Conservation (phyloP, 2,888 invertebrate species). For the Tenthredo distinguenda region DNA sequence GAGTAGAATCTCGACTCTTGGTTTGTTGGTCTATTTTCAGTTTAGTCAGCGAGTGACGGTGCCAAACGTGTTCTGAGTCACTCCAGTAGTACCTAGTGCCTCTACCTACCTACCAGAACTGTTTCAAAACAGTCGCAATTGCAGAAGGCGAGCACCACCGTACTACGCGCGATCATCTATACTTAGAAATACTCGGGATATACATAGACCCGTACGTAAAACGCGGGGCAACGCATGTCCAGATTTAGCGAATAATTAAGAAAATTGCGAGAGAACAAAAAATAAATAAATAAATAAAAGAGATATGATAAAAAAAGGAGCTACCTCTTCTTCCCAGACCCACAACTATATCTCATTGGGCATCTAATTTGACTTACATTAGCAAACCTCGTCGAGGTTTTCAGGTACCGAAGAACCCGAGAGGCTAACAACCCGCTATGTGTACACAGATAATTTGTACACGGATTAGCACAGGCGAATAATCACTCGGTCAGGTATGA, state of each 20-base stretch:
- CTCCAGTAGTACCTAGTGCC: slow-evolving; percentile 16
- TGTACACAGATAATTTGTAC: slow-evolving; percentile 13
- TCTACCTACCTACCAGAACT: slow-evolving; percentile 9
- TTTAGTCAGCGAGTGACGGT: slow-evolving; percentile 64
- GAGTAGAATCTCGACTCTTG: background rate
- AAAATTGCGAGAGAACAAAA: background rate
- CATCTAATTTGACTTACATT: background rate
- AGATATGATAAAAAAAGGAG: background rate
- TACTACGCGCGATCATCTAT: background rate
- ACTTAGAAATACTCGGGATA: slow-evolving; percentile 9
- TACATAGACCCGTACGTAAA: background rate
- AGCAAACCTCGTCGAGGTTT: background rate
- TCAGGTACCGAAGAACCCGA: background rate
- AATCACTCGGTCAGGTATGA: background rate
- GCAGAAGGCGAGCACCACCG: background rate
- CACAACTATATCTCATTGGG: background rate
- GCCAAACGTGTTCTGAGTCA: slow-evolving; percentile 65
- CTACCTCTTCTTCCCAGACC: background rate
- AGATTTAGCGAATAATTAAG: background rate
- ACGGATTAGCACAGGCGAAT: slow-evolving; percentile 19
- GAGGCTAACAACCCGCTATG: slow-evolving; percentile 22
- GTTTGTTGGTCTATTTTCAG: slow-evolving; percentile 56
- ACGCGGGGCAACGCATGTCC: background rate
- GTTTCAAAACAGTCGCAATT: slow-evolving; percentile 50
- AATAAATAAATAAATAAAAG: background rate